phyloP scores from a whole-genome alignment of 2,888 invertebrate species.

The Metellina segmentata region DNA sequence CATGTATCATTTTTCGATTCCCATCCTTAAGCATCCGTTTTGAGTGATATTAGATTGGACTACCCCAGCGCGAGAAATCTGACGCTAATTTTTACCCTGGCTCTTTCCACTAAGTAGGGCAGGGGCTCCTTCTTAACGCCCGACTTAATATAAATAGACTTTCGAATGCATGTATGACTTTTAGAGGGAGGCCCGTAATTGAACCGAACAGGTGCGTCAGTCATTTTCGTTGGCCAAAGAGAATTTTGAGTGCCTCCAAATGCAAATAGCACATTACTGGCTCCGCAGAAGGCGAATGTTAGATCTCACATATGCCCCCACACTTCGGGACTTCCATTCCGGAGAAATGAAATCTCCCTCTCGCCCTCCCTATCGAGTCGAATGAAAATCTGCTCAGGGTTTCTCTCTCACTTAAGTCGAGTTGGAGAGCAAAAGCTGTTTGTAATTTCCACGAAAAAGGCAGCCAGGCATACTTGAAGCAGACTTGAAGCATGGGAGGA shows the following conservation, averaged over 20 bases:
- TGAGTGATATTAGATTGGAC: neutral
- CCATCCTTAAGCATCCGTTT: neutral
- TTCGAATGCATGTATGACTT: slow-evolving; percentile 5
- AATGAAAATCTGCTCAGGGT: too few species aligned
- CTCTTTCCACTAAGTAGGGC: neutral
- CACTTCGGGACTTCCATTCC: too few species aligned
- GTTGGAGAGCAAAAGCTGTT: too few species aligned
- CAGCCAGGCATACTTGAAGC: too few species aligned
- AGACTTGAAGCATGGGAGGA: too few species aligned
- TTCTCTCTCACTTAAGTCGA: too few species aligned
- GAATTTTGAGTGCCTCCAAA: neutral
- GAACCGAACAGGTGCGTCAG: slow-evolving; percentile 17
- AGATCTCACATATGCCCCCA: neutral
- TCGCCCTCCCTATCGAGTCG: too few species aligned
- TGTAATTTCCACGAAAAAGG: too few species aligned
- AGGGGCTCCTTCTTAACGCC: neutral
- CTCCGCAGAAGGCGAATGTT: neutral
- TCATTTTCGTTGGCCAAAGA: neutral
- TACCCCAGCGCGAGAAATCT: neutral
- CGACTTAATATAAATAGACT: neutral
- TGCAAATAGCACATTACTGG: slow-evolving; percentile 6
- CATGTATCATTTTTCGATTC: neutral
- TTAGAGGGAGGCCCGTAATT: neutral
- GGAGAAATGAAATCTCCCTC: too few species aligned
- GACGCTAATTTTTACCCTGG: neutral